phyloP scores from a whole-genome alignment of 2,888 invertebrate genomes.

The Sepioteuthis lessoniana region DNA sequence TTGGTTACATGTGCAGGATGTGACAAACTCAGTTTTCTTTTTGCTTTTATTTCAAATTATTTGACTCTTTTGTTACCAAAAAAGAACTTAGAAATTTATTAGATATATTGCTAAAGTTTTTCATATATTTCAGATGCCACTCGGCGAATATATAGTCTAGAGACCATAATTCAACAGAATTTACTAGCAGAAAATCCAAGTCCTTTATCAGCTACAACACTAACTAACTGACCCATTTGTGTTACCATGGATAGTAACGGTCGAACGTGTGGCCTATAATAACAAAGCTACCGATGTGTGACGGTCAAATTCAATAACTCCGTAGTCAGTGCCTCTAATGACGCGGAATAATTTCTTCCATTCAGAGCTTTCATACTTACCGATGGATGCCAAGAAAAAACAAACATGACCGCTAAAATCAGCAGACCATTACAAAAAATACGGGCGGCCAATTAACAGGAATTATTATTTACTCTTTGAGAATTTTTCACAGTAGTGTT shows the following conservation, averaged over 20 bases:
- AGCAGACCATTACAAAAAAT: neutral
- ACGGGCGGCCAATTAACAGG: neutral
- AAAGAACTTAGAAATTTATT: neutral
- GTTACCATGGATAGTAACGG: neutral
- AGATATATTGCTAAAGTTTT: neutral
- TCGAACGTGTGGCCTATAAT: neutral
- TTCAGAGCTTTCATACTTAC: neutral
- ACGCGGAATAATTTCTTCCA: slow-evolving; percentile 33
- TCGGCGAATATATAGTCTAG: neutral
- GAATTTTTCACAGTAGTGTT: too few relatives aligned
- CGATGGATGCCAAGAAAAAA: neutral
- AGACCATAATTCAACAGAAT: neutral
- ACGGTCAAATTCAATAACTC: neutral
- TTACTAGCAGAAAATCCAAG: neutral
- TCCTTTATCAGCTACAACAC: neutral
- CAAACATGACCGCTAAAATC: neutral
- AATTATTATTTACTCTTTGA: too few relatives aligned
- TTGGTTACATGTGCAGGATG: too few relatives aligned
- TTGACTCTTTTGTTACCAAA: too few relatives aligned
- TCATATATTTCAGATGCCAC: neutral
- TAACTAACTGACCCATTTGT: neutral
- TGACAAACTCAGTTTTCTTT: too few relatives aligned
- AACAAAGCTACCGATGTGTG: neutral
- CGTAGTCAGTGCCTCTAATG: neutral
- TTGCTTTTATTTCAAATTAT: too few relatives aligned